Evolutionary conservation across 2,888 invertebrate genomes (phyloP), one percentile per base, ranked within the genome.

Genomic region (Leucoma salicis): DNA sequence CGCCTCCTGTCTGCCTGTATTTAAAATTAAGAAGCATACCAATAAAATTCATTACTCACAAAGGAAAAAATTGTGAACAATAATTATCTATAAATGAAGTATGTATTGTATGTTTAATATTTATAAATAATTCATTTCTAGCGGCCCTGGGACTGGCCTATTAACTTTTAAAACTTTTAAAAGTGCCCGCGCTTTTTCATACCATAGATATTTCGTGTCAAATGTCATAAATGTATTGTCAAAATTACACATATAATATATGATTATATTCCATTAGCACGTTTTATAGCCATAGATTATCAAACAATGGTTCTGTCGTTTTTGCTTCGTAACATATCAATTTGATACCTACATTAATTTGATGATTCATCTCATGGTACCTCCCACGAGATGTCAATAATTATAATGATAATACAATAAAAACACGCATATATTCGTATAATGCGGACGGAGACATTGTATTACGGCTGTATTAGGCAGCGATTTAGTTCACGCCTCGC

Each of bases 391-490:
- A 39, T 35, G 41, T 2, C 21, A 40, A 57, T 61, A 55, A 64
- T 70, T 67, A 69, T 69, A 53, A 67, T 57, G 61, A 64, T 66
- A 67, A 55, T 42, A 52, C 53, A 55, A 63, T 66, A 66, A 59
- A 64, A 66, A 57, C 64, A 57, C 46, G 39, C 60, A 54, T 57
- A n/a, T n/a, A 63, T 63, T 51, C 47, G 58, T 57, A 51, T 58
- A 55, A 58, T 50, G 47, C 38, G 42, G 50, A 58, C 38, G 49
- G 35, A 45, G 34, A 53, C 49, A 37, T 21, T 31, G 39, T 40
- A 39, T 50, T 58, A 58, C 53, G 40, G 7, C 48, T 46, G 33
- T 14, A 45, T 54, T 43, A 57, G 39, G 18, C 35, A 40, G 24
- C 15, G 34, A 40, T 48, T 55, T 46, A 31, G 42, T 42, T 34